Conservation (phyloP, 2,113 vertebrate species). For the Oxyura jamaicensis region DNA sequence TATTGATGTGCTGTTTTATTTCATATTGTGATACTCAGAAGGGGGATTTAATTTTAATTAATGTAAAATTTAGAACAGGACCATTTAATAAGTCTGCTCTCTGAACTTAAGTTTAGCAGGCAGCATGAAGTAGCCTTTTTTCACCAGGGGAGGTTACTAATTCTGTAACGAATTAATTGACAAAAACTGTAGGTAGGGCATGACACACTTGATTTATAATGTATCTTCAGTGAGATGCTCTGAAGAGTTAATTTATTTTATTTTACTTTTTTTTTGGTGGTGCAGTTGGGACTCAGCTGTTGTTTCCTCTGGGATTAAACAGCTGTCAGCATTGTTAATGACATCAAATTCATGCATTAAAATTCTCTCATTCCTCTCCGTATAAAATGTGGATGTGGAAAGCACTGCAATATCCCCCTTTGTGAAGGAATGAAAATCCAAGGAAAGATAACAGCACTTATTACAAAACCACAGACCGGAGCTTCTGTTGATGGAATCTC, state of each 20-base stretch:
- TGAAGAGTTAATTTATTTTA: constrained; percentile 56
- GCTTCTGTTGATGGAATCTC: constrained; percentile 80
- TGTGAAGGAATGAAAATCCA: constrained; percentile 85
- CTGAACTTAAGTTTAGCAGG: neutral
- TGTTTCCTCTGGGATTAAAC: constrained; percentile 89
- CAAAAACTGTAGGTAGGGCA: constrained; percentile 3
- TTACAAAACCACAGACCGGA: constrained; percentile 81
- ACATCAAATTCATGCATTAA: constrained; percentile 85
- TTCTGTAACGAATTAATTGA: constrained; percentile 10
- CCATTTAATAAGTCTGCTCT: constrained; percentile 44
- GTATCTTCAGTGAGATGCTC: neutral
- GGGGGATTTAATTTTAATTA: constrained; percentile 56
- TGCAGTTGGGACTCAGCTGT: constrained; percentile 84
- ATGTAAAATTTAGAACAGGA: constrained; percentile 30
- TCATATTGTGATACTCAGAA: constrained; percentile 2
- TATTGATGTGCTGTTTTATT: constrained; percentile 37
- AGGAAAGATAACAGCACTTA: constrained; percentile 78
- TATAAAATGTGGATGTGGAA: constrained; percentile 79
- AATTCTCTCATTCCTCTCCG: constrained; percentile 73
- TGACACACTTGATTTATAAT: constrained; percentile 10
- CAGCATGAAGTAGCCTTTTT: constrained; percentile 7
- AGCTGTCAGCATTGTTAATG: constrained; percentile 92
- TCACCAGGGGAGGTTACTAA: neutral
- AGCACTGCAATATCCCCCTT: constrained; percentile 67
- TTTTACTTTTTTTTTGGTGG: constrained; percentile 32